phyloP scores from a whole-genome alignment of 2,113 vertebrate genomes.

The Nematolebias whitei region DNA sequence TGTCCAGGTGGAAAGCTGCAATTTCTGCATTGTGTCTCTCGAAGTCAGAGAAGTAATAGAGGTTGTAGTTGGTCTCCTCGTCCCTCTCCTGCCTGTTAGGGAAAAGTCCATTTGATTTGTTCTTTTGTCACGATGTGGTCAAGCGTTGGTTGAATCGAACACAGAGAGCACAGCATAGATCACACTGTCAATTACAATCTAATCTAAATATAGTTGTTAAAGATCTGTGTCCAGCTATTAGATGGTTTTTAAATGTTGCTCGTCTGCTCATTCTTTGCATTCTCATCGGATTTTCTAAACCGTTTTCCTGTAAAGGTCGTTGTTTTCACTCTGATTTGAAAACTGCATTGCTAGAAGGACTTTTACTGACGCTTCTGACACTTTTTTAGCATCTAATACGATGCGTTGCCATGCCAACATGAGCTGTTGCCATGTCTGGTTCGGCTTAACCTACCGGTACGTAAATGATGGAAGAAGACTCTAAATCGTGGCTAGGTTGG shows the following conservation, averaged over 20 bases:
- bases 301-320: too few species aligned
- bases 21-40: conserved; percentile 89
- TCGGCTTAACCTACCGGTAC: background rate
- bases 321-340: too few species aligned
- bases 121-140: too few species aligned
- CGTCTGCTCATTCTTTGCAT: too few species aligned
- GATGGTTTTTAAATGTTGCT: too few species aligned
- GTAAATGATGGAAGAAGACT: background rate
- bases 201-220: background rate
- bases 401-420: background rate
- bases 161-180: background rate
- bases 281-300: too few species aligned
- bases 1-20: conserved; percentile 86
- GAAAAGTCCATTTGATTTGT: background rate
- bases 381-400: background rate
- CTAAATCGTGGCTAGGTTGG: background rate
- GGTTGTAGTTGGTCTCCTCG: conserved; percentile 84
- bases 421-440: background rate
- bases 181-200: too few species aligned
- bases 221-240: too few species aligned
- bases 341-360: too few species aligned
- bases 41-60: conserved; percentile 91
- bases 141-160: background rate
- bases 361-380: too few species aligned
- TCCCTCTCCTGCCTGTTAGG: conserved; percentile 79